A percentile compares a stretch with the other conserved stretches of the same genome.
phyloP scores from a whole-genome alignment of 53 echinoderm and acorn worm species.

The Zoroaster sp. region DNA sequence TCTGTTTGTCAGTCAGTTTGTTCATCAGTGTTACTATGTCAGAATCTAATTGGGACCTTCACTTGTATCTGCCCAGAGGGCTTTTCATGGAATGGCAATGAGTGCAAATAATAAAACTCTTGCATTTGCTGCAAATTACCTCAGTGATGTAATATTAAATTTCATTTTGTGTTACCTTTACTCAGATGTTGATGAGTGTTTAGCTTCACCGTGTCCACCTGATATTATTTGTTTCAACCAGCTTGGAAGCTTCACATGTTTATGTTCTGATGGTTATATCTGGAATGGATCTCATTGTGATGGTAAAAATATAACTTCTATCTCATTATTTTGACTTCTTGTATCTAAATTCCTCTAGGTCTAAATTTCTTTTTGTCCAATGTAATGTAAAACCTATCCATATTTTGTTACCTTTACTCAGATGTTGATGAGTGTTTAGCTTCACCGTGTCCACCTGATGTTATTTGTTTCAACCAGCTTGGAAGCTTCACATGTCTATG shows the following conservation, averaged over 20 bases:
- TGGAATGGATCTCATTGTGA: conserved; percentile 15
- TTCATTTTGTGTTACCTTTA: background rate
- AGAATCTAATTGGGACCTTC: background rate
- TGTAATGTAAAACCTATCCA: too few relatives aligned
- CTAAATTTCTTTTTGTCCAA: too few relatives aligned
- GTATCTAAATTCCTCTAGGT: too few relatives aligned
- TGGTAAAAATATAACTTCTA: background rate
- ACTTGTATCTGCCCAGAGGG: background rate
- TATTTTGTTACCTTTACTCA: too few relatives aligned
- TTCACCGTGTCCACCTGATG: too few relatives aligned
- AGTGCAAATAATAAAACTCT: too few relatives aligned
- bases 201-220: background rate
- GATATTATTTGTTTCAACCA: background rate
- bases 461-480: too few relatives aligned
- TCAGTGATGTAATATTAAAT: background rate
- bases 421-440: too few relatives aligned
- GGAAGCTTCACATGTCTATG: too few relatives aligned
- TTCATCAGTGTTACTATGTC: background rate
- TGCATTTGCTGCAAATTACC: too few relatives aligned
- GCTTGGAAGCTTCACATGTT: background rate
- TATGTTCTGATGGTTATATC: background rate
- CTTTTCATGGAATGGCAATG: background rate
- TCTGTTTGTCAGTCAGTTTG: too few relatives aligned
- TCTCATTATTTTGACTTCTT: too few relatives aligned
- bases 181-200: background rate